These are phyloP conservation scores for Platichthys flesus DNA, from an alignment of 2,113 vertebrate species.

Conservation along the genomic window DNA sequence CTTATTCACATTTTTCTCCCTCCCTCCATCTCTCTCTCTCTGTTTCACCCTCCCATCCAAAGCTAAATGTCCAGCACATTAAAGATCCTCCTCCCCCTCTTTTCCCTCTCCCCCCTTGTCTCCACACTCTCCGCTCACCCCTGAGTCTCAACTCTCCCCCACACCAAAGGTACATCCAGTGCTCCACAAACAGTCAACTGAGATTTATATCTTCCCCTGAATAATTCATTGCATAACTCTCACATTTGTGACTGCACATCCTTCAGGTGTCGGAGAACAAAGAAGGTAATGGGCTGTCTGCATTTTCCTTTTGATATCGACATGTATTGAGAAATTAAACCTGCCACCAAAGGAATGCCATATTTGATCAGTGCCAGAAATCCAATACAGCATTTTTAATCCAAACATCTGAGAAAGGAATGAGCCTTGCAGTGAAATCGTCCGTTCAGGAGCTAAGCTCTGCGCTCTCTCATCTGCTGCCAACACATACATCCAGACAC, in stretches of 20 bases:
- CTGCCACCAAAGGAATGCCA: slow-evolving; percentile 43
- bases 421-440: slow-evolving; percentile 41
- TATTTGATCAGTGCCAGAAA: slow-evolving; percentile 53
- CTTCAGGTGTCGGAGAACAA: slow-evolving; percentile 31
- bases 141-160: slow-evolving; percentile 15
- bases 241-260: slow-evolving; percentile 46
- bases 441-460: slow-evolving; percentile 49
- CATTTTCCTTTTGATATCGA: slow-evolving; percentile 48
- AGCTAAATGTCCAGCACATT: slow-evolving; percentile 51
- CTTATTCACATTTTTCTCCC: slow-evolving; percentile 30
- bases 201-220: slow-evolving; percentile 5
- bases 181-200: neutral
- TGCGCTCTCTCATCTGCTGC: slow-evolving; percentile 50
- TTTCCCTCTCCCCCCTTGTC: neutral
- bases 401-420: slow-evolving; percentile 75
- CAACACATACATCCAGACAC: slow-evolving; percentile 49
- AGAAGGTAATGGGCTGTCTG: slow-evolving; percentile 32
- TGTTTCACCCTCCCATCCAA: slow-evolving; percentile 64
- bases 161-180: slow-evolving; percentile 15
- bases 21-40: slow-evolving; percentile 47
- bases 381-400: slow-evolving; percentile 58
- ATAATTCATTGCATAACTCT: slow-evolving; percentile 26
- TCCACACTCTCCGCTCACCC: slow-evolving; percentile 25
- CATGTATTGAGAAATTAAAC: slow-evolving; percentile 24
- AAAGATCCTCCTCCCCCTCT: slow-evolving; percentile 63